Percentiles rank a stretch among this genome's conserved stretches.
Conservation (phyloP, 2,797 vertebrate genomes). For the Scolopax rusticola region DNA sequence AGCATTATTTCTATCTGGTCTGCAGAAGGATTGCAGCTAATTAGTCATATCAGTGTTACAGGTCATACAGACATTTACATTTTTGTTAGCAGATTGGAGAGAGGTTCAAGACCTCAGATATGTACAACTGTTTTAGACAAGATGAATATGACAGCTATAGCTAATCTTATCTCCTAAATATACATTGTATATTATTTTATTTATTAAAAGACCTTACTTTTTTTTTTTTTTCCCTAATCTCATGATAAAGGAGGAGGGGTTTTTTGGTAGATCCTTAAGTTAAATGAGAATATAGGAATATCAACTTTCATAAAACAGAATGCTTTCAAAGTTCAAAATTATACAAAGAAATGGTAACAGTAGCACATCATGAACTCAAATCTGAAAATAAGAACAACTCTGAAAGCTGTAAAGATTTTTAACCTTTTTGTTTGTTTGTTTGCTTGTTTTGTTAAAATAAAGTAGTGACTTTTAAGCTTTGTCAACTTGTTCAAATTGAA, state of each 20-base stretch:
- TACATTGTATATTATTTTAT: not conserved
- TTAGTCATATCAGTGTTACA: not conserved
- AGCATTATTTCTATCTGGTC: not conserved
- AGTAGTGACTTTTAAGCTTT: accelerated
- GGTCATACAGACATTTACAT: not conserved
- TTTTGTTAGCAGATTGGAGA: not conserved
- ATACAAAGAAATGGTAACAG: not conserved
- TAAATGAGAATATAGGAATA: not conserved
- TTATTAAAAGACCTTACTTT: not conserved
- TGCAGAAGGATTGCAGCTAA: not conserved
- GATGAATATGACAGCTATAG: not conserved
- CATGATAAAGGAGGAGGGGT: not conserved
- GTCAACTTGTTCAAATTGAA: not conserved
- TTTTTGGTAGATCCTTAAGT: not conserved
- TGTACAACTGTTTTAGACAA: accelerated
- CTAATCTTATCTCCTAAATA: not conserved
- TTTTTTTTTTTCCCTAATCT: not conserved
- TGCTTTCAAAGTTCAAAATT: not conserved
- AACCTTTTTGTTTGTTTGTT: accelerated
- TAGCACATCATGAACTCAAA: not conserved
- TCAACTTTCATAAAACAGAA: not conserved
- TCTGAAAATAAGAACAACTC: not conserved
- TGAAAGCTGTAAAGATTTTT: not conserved
- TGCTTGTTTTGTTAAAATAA: not conserved
- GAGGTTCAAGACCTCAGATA: not conserved